Conservation (phyloP, 1,140 invertebrate genomes). For the Muscidifurax raptorellus region DNA sequence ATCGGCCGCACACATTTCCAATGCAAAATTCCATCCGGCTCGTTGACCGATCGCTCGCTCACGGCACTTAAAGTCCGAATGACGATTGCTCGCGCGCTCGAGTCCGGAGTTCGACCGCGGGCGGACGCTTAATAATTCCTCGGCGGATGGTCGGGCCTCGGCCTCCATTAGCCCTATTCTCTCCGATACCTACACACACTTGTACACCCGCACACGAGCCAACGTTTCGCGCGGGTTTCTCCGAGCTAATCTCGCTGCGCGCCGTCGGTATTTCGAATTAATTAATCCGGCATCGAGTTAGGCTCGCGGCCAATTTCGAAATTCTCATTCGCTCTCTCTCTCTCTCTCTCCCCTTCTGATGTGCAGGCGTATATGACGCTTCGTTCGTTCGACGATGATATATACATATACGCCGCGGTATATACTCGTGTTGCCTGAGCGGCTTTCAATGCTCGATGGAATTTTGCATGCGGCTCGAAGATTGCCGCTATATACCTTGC, state of each 20-base stretch:
- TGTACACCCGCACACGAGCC: neutral
- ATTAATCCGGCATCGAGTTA: constrained; percentile 67
- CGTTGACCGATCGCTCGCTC: neutral
- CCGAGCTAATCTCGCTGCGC: constrained; percentile 61
- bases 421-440: neutral
- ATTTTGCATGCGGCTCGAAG: constrained; percentile 4
- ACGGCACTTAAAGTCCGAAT: neutral
- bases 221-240: constrained; percentile 16
- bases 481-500: neutral
- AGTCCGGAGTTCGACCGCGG: neutral
- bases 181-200: neutral
- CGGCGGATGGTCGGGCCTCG: neutral
- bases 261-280: constrained; percentile 67
- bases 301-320: constrained; percentile 65
- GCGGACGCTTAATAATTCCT: constrained; percentile 1
- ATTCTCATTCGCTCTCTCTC: constrained; percentile 50
- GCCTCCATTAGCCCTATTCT: constrained; percentile 4
- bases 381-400: neutral
- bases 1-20: neutral
- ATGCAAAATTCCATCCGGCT: neutral
- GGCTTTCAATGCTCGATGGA: constrained; percentile 13
- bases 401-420: neutral
- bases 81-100: neutral
- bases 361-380: constrained; percentile 7
- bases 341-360: constrained; percentile 42